Base-by-base conservation (phyloP, 2,888 invertebrate genomes). In the Sphaeridia pumilis region DNA sequence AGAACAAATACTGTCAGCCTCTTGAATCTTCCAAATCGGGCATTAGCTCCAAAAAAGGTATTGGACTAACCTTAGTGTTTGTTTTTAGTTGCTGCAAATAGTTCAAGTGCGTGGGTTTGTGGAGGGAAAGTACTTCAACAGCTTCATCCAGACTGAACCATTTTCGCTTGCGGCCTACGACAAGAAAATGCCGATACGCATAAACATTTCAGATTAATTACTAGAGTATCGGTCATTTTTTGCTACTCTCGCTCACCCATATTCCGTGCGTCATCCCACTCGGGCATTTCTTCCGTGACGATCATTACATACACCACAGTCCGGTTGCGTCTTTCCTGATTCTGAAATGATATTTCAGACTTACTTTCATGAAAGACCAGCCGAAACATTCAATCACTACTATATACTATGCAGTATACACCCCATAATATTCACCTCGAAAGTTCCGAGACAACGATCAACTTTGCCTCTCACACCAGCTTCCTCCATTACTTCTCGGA, bases 111-210 rank as follows among this genome's bases (percentile, higher is more conserved):
- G 89, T 83, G 63, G 93, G 92, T 76, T 93, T 93, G 75, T 92
- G 88, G 66, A 84, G 76, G 58, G 87, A 84, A 60, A 94, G 78
- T 71, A 87, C 84, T 60, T 84, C 81, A 60, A 87, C 75, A 56
- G 94, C 94, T 67, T 92, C 92, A 64, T 86, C 83, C 67, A 93
- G 78, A 52, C 83, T 79, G 74, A 94, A 94, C 93, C 93, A 94
- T 72, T 89, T 86, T 58, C 94, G 77, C 71, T 87, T 85, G 61
- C 94, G 82, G 21, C 41, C 46, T 45, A 42, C n/a, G n/a, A n/a
- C n/a, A 43, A 43, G 4, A 42, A 35, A 38, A 38, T 38, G 20
- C 12, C 17, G 7, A n/a, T 20, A 38, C 38, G 4, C 5, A 14
- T 38, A 17, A 38, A 38, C 17, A 14, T 38, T 5, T 38, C n/a